Evolutionary conservation across 2,797 vertebrate genomes (phyloP).

Genomic region (Xiphophorus birchmanni): DNA sequence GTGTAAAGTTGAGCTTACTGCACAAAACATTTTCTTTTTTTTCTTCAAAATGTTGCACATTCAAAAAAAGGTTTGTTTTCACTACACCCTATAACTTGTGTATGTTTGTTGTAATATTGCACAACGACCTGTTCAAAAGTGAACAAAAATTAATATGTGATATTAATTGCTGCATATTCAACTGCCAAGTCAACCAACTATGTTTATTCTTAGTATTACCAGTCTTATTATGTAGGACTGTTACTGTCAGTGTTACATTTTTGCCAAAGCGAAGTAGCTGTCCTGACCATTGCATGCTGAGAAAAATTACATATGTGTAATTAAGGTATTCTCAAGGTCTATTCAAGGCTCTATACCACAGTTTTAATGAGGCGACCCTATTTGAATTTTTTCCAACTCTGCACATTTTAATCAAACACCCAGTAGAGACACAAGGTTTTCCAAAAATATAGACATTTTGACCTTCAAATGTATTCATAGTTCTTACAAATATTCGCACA

Average conservation of each 20-base stretch:
- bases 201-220: background rate
- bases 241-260: background rate
- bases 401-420: conserved; percentile 47
- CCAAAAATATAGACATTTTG: conserved; percentile 49
- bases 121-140: background rate
- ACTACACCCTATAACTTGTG: background rate
- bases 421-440: conserved; percentile 36
- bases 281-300: background rate
- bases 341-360: conserved; percentile 24
- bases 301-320: background rate
- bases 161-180: background rate
- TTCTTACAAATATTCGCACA: background rate
- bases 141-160: background rate
- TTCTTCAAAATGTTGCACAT: background rate
- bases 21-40: background rate
- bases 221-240: background rate
- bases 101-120: background rate
- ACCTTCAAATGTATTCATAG: background rate
- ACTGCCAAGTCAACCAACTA: background rate
- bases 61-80: background rate
- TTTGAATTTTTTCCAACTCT: conserved; percentile 39
- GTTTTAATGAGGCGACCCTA: conserved; percentile 32
- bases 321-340: conserved; percentile 7
- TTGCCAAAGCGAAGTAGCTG: background rate
- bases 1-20: background rate